phyloP scores from a whole-genome alignment of 2,113 vertebrate genomes.

The Colossoma macropomum region DNA sequence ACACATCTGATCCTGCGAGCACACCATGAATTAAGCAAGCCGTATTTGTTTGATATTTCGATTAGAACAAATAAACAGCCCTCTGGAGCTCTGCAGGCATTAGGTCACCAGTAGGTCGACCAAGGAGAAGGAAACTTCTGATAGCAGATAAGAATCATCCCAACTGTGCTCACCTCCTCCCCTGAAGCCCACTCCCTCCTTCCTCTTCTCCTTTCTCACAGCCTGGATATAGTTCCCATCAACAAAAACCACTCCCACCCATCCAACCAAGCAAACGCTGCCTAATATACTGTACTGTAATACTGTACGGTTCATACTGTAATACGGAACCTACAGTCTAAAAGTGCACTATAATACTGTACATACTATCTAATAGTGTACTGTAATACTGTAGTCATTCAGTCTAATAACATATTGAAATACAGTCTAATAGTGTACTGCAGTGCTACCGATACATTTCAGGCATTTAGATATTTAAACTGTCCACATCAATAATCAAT shows the following conservation, averaged over 20 bases:
- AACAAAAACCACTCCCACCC: neutral
- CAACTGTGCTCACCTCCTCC: neutral
- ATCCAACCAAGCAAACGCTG: neutral
- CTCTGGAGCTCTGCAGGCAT: constrained; percentile 18
- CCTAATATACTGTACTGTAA: neutral
- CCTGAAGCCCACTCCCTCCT: neutral
- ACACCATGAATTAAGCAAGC: neutral
- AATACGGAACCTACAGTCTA: too few relatives aligned
- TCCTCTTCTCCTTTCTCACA: constrained; percentile 26
- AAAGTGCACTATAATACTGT: neutral
- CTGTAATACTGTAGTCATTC: neutral
- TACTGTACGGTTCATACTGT: too few relatives aligned
- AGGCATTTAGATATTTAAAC: neutral
- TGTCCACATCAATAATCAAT: neutral
- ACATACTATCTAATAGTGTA: neutral
- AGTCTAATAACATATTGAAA: neutral
- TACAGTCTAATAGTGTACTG: neutral
- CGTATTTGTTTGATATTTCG: constrained; percentile 29
- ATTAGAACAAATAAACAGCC: constrained; percentile 43
- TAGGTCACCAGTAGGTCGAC: neutral
- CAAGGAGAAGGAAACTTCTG: neutral
- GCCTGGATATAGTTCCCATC: neutral
- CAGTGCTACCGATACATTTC: neutral
- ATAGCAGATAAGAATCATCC: constrained; percentile 24
- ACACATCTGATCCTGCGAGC: neutral